A percentile compares a stretch with the other conserved stretches of the same genome.
These are phyloP conservation scores for Anolis apletophallus DNA, from an alignment of 2,797 vertebrate genomes.

Conservation along the genomic window DNA sequence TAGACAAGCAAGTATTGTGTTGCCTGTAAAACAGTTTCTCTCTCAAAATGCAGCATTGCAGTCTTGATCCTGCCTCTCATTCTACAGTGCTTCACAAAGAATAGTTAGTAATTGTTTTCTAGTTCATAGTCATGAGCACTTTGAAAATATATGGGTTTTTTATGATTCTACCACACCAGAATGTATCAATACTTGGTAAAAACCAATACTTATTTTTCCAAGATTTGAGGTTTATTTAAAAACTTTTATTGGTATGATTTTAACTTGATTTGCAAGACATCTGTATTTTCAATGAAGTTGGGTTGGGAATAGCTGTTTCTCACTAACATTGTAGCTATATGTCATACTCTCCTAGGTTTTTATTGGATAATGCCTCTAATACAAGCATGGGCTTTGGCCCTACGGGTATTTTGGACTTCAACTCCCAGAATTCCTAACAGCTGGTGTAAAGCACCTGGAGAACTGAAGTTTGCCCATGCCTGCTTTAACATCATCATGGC, in stretches of 20 bases:
- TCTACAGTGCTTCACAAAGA: background rate
- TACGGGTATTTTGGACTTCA: too few species aligned
- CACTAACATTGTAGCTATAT: background rate
- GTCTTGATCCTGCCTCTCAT: background rate
- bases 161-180: background rate
- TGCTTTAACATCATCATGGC: background rate
- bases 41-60: fast-evolving
- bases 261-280: background rate
- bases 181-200: background rate
- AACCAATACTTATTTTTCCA: background rate
- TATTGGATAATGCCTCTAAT: background rate
- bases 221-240: background rate
- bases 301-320: background rate
- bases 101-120: background rate
- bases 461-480: too few species aligned
- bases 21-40: fast-evolving
- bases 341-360: background rate
- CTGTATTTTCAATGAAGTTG: background rate
- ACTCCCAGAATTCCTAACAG: too few species aligned
- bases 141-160: background rate
- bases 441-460: too few species aligned
- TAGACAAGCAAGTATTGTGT: fast-evolving
- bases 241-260: background rate
- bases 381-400: too few species aligned
- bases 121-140: background rate